Conservation (phyloP, 2,113 vertebrate species). For the Eulemur macaco region DNA sequence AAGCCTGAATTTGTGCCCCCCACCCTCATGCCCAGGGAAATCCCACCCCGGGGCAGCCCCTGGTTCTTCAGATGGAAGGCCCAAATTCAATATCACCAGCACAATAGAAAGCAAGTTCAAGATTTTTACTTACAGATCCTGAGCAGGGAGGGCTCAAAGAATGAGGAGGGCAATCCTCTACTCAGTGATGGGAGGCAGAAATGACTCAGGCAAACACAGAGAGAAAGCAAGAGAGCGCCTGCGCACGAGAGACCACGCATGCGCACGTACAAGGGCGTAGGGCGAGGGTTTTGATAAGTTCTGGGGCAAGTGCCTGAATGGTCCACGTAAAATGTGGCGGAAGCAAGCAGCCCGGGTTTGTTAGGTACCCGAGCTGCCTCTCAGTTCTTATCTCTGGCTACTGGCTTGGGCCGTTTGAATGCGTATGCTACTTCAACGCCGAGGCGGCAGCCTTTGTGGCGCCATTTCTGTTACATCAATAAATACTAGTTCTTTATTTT, state of each 20-base stretch:
- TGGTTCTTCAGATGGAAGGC: neutral
- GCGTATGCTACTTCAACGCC: too few species aligned
- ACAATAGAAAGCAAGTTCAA: neutral
- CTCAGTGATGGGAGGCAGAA: neutral
- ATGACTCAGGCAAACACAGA: neutral
- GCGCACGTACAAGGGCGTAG: neutral
- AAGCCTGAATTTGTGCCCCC: neutral
- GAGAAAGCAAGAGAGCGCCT: too few species aligned
- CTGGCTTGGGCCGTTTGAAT: neutral
- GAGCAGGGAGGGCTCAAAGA: neutral
- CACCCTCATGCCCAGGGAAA: neutral
- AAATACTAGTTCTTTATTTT: neutral
- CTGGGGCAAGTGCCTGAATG: neutral
- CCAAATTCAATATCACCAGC: neutral
- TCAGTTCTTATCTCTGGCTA: neutral
- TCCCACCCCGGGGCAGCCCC: neutral
- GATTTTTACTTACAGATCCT: neutral
- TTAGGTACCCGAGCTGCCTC: neutral
- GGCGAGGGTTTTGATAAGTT: neutral
- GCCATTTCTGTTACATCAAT: neutral
- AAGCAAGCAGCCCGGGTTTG: neutral
- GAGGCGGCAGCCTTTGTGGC: neutral
- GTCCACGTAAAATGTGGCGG: neutral
- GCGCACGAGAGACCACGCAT: neutral
- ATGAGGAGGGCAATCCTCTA: neutral